Base-by-base conservation (phyloP, 2,797 vertebrate species). In the Melanitta fusca region DNA sequence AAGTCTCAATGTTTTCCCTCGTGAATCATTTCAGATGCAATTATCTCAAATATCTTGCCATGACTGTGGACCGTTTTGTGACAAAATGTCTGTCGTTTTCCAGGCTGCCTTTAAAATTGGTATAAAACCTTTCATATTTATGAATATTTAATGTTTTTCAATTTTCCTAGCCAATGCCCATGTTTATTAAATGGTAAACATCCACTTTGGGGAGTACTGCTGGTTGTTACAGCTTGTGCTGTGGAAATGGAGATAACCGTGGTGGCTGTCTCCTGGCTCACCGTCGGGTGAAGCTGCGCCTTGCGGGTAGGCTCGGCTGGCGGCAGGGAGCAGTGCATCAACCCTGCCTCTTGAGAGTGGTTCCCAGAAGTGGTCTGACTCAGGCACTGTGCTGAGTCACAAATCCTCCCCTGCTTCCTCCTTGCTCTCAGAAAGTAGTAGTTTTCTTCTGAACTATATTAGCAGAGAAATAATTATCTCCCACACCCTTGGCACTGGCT, bases 361-460 rank as follows among this genome's bases (percentile, higher is more conserved):
- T 74, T 96, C 87, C 92, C 87, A 94, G 73, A 84, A 93, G 62
- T 34, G 43, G 75, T 89, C 54, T 93, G 95, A 97, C 62, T 93
- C 91, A 94, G 81, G 89, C 79, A 56, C 62, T 66, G n/a, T 79
- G 92, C 89, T 94, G 91, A 95, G 70, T 90, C 92, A 94, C 92
- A 91, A 62, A 85, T 73, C 87, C 89, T 95, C 73, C 79, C 38
- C 58, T 93, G 65, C 87, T 94, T 92, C 77, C 61, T 91, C 62
- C 82, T 84, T 51, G 54, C 69, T 83, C 85, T 19, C 43, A 86
- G 65, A 85, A 91, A 82, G 79, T 57, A 75, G 77, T 77, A 34
- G 73, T 81, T 94, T 86, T 84, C 77, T 91, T 91, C 85, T 91
- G 62, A 81, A 22, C 25, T 53, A 2, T 66, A 83, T 83, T 87